phyloP scores from a whole-genome alignment of 1,140 invertebrate species.

The Branchinecta lindahli region DNA sequence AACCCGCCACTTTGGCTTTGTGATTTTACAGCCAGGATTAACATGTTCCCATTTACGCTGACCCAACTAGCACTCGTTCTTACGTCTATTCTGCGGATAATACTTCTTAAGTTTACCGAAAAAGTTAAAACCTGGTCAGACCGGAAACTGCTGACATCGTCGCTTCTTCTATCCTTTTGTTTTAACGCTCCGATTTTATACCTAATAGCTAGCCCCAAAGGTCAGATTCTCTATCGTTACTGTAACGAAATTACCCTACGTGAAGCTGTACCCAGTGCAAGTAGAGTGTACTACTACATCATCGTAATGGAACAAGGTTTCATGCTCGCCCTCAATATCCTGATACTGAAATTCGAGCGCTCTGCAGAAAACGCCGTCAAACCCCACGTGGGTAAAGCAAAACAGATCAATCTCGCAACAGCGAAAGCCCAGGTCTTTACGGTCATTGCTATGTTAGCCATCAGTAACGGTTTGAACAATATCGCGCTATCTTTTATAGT shows the following conservation, averaged over 20 bases:
- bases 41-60: not conserved
- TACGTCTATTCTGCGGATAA: not conserved
- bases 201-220: not conserved
- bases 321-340: not conserved
- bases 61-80: not conserved
- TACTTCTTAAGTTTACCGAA: not conserved
- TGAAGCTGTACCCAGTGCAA: not conserved
- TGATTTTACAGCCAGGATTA: not conserved
- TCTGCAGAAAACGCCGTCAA: not conserved
- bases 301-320: not conserved
- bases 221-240: not conserved
- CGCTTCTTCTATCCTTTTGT: not conserved
- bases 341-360: not conserved
- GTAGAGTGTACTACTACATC: not conserved
- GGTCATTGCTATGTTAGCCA: not conserved
- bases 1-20: not conserved
- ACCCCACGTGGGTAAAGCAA: not conserved
- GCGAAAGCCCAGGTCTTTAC: not conserved
- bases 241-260: not conserved
- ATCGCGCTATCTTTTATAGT: not conserved
- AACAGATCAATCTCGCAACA: constrained; percentile 1
- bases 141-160: not conserved
- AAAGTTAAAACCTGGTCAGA: not conserved
- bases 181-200: not conserved
- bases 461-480: not conserved